A percentile compares a stretch with the other conserved stretches of the same genome.
phyloP scores from a whole-genome alignment of 2,888 invertebrate species.

The Cenopis cana region DNA sequence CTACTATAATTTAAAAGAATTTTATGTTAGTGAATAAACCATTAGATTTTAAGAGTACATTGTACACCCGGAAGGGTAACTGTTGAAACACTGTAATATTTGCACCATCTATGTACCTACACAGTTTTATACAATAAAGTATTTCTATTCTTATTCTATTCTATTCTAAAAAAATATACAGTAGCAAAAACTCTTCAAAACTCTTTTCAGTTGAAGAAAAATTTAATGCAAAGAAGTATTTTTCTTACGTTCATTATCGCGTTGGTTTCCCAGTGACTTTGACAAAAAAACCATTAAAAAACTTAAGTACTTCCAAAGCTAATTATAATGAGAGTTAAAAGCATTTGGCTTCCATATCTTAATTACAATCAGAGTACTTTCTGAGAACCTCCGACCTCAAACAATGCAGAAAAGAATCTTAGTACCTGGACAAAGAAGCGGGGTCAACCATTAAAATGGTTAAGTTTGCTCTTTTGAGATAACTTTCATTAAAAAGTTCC shows the following conservation, averaged over 20 bases:
- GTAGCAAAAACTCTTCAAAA: not conserved
- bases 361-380: constrained; percentile 12
- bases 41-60: too few species aligned
- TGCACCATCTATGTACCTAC: too few species aligned
- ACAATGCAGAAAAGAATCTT: constrained; percentile 23
- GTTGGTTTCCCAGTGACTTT: not conserved
- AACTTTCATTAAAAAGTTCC: constrained; percentile 26
- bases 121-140: too few species aligned
- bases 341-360: constrained; percentile 15
- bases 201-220: not conserved
- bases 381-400: not conserved
- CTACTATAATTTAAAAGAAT: too few species aligned
- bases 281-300: constrained; percentile 7
- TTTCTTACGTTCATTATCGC: not conserved
- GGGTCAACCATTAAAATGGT: constrained; percentile 16
- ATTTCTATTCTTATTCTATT: too few species aligned
- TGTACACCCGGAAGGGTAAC: too few species aligned
- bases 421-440: constrained; percentile 17
- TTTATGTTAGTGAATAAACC: too few species aligned
- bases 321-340: constrained; percentile 22
- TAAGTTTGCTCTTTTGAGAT: constrained; percentile 27
- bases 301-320: not conserved
- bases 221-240: not conserved
- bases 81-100: too few species aligned
- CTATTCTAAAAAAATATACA: too few species aligned